Evolutionary conservation across 2,888 invertebrate species (phyloP).

Genomic region (Phorcus lineatus): DNA sequence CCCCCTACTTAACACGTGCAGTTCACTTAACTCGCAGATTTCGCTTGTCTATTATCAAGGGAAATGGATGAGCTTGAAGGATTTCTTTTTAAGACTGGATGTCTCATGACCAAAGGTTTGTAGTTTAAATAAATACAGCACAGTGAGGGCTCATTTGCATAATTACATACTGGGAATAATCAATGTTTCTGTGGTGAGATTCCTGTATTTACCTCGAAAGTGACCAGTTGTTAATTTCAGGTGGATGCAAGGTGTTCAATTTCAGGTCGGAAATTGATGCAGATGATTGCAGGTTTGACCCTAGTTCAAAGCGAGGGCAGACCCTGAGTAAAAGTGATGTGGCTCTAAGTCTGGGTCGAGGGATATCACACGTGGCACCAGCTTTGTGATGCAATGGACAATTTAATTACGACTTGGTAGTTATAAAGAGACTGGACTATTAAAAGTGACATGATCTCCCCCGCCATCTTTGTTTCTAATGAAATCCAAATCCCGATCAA

Average conservation of each 20-base stretch:
- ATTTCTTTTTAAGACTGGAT: background rate
- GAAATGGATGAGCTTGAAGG: background rate
- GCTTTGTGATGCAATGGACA: conserved; percentile 21
- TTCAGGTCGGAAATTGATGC: background rate
- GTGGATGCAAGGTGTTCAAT: conserved; percentile 17
- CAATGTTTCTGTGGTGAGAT: background rate
- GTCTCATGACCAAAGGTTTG: background rate
- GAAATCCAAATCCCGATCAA: conserved; percentile 14
- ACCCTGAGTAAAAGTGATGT: background rate
- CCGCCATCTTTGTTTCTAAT: background rate
- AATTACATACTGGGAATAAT: background rate
- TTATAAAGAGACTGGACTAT: conserved; percentile 9
- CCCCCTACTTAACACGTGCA: background rate
- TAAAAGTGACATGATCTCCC: background rate
- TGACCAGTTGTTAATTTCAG: conserved; percentile 15
- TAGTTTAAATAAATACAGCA: conserved; percentile 21
- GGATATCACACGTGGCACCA: background rate
- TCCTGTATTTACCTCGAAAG: conserved; percentile 1
- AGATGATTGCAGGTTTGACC: background rate
- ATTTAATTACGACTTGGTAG: conserved; percentile 12
- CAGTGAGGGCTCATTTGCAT: background rate
- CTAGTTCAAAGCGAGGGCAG: background rate
- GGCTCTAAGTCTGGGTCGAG: background rate
- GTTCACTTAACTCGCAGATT: background rate
- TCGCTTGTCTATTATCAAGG: conserved; percentile 11